Base-by-base conservation (phyloP, 2,888 invertebrate genomes). In the Oscheius onirici region DNA sequence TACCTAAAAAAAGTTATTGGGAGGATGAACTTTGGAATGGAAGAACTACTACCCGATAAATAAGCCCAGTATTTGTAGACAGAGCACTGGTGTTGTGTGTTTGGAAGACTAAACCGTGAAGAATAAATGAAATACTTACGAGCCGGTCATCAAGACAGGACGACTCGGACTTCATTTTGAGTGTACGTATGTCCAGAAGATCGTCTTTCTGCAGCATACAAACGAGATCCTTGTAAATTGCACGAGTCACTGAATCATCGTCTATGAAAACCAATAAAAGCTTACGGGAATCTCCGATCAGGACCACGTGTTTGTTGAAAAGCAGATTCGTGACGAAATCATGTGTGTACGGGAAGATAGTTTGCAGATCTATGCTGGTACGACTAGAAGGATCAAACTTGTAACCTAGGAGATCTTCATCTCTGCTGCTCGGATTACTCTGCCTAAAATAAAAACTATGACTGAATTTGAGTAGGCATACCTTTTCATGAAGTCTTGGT, bases 201-300 rank as follows among this genome's bases (percentile, higher is more conserved):
- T 52, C 26, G 13, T 76, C 74, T 1, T 43, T 46, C 28, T 63
- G 60, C 3, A 76, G 22, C 17, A 79, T 52, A 0, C 46, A 10
- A 0, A 81, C 6, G n/a, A 81, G 41, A 43, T 81, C 80, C 58
- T 79, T 81, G 74, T 79, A 79, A 55, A 81, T 73, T 22, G 69
- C 81, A 6, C 81, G 75, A n/a, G 75, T 72, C 60, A 81, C 79
- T 81, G 1, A 49, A 69, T 10, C n/a, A 17, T 22, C 24, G 74
- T 69, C 44, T 49, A 77, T 76, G 55, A 0, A 76, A 79, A 52
- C 78, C 5, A 22, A 58, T 17, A 28, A 13, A 20, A 44, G 73
- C 73, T 60, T 54, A 81, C 80, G 58, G 0, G 81, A 81, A 52
- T 81, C 81, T 51, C 81, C 81, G 51, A 81, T 77, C 17, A 74